Evolutionary conservation across 1,140 invertebrate species (phyloP).

Genomic region (Saxidomus purpurata): DNA sequence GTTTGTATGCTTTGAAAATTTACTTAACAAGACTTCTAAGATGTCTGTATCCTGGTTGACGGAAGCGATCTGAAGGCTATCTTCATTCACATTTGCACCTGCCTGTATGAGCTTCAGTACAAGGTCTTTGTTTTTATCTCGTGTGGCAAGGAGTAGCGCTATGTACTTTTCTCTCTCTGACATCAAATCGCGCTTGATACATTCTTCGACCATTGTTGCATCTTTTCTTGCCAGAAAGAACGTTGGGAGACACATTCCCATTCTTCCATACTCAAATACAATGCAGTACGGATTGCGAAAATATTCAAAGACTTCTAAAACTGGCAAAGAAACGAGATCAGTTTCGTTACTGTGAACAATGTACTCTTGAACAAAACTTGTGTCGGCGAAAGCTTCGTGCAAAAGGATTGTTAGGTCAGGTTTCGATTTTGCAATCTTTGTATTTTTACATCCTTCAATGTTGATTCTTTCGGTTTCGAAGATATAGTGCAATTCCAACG

Average conservation of each 20-base stretch:
- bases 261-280: not conserved
- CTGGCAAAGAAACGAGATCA: not conserved
- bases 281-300: conserved; percentile 1
- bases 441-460: not conserved
- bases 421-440: not conserved
- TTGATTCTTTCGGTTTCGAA: not conserved
- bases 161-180: not conserved
- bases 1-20: not conserved
- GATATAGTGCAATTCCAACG: not conserved
- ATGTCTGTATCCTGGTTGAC: not conserved
- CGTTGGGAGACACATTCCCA: not conserved
- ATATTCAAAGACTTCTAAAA: conserved; percentile 5
- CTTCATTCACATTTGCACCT: conserved; percentile 28
- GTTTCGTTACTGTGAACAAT: not conserved
- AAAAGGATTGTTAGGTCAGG: not conserved
- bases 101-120: not conserved
- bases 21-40: not conserved
- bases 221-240: not conserved
- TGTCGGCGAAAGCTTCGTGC: not conserved
- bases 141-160: conserved; percentile 26
- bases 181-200: not conserved
- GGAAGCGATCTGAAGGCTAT: conserved; percentile 21
- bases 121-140: not conserved
- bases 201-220: not conserved
- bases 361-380: not conserved